Conservation (phyloP, 1,140 invertebrate species). For the Brevipalpus yothersi region DNA sequence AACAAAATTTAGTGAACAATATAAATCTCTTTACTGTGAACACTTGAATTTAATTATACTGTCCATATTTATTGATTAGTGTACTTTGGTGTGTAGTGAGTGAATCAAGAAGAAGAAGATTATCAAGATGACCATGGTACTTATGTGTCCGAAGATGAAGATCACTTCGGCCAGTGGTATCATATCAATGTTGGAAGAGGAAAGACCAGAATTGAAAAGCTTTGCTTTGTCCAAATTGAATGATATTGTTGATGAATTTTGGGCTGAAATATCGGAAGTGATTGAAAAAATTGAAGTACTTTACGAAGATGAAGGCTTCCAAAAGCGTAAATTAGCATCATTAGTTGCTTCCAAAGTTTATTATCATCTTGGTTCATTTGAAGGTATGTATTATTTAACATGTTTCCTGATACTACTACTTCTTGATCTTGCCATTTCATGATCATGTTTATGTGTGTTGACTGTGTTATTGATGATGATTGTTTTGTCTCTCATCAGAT, state of each 20-base stretch:
- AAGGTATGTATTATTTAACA: constrained; percentile 18
- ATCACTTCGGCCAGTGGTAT: constrained; percentile 43
- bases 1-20: too few species aligned
- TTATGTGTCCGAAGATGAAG: not conserved
- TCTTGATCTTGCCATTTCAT: not conserved
- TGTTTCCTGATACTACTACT: not conserved
- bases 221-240: constrained; percentile 75
- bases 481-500: constrained; percentile 28
- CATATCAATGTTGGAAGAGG: constrained; percentile 80
- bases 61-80: not conserved
- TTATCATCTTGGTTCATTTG: constrained; percentile 86
- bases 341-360: constrained; percentile 96
- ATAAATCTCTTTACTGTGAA: too few species aligned
- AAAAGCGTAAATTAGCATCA: constrained; percentile 67
- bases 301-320: constrained; percentile 68
- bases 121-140: not conserved
- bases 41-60: not conserved
- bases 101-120: not conserved
- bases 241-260: constrained; percentile 85
- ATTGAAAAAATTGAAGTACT: constrained; percentile 93
- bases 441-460: not conserved
- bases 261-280: constrained; percentile 93
- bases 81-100: too few species aligned
- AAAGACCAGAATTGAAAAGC: constrained; percentile 67
- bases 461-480: not conserved